Evolutionary conservation across 2,797 vertebrate species (phyloP).

Genomic region (Hippocampus kuda): DNA sequence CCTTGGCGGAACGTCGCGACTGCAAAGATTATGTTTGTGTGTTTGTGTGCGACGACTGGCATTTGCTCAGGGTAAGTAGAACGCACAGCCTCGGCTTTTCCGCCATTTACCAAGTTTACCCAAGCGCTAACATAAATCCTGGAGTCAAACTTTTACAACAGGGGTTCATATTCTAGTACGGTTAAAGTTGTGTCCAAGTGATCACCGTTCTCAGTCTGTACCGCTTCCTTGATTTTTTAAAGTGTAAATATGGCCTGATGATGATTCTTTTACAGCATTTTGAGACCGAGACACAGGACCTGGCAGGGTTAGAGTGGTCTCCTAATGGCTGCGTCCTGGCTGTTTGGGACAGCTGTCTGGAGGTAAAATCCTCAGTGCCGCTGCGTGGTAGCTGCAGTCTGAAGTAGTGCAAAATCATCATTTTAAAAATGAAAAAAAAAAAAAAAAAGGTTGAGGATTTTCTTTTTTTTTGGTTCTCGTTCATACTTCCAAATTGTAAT

Average conservation of each 20-base stretch:
- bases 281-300: slow-evolving; percentile 89
- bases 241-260: neutral
- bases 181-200: neutral
- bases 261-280: slow-evolving; percentile 75
- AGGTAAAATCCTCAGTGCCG: slow-evolving; percentile 62
- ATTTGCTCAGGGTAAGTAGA: slow-evolving; percentile 81
- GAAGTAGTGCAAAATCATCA: neutral
- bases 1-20: slow-evolving; percentile 87
- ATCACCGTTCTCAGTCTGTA: neutral
- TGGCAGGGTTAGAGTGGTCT: slow-evolving; percentile 89
- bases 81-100: neutral
- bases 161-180: neutral
- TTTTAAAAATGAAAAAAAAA: too few species aligned
- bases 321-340: slow-evolving; percentile 92
- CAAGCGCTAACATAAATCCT: neutral
- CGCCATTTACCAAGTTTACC: neutral
- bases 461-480: too few species aligned
- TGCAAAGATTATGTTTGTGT: slow-evolving; percentile 92
- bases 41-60: slow-evolving; percentile 95
- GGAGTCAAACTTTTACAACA: neutral
- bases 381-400: neutral
- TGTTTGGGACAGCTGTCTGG: slow-evolving; percentile 85
- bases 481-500: neutral
- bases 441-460: neutral
- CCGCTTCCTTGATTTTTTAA: neutral